These are phyloP conservation scores for Macroglossus sobrinus DNA, from an alignment of 2,113 vertebrate species.

Conservation along the genomic window DNA sequence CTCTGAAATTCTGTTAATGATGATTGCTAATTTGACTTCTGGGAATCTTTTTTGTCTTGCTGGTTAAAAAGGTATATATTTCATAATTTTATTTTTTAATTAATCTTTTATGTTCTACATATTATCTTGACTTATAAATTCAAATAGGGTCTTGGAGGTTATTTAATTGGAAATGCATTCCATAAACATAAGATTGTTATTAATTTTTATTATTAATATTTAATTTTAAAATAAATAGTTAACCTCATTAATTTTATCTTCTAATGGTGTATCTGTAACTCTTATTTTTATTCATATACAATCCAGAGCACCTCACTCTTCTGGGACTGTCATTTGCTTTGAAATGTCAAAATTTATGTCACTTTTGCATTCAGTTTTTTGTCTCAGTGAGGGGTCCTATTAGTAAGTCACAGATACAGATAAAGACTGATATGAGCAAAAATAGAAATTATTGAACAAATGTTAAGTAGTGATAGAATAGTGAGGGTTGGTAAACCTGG, in stretches of 20 bases:
- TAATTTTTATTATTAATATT: conserved; percentile 64
- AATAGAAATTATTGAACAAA: not conserved
- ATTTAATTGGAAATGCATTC: conserved; percentile 39
- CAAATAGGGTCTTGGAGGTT: conserved; percentile 17
- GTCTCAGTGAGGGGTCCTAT: not conserved
- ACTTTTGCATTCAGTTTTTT: not conserved
- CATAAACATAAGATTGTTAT: conserved; percentile 57
- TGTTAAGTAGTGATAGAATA: not conserved
- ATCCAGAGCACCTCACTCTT: not conserved
- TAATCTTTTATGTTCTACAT: conserved; percentile 65
- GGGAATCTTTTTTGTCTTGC: not conserved
- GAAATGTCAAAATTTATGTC: conserved; percentile 15
- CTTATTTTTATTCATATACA: not conserved
- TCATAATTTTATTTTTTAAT: conserved; percentile 59
- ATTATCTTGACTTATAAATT: conserved; percentile 60
- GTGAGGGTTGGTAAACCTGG: not conserved
- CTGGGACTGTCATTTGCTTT: not conserved
- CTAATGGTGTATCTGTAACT: conserved; percentile 3
- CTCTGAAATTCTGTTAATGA: not conserved
- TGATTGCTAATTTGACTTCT: not conserved
- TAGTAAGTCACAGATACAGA: not conserved
- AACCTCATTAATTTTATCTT: not conserved
- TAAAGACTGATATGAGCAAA: not conserved
- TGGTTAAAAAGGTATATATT: conserved; percentile 41
- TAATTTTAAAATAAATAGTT: conserved; percentile 64